Conservation (phyloP, 1,140 invertebrate species). For the Prorops nasuta region DNA sequence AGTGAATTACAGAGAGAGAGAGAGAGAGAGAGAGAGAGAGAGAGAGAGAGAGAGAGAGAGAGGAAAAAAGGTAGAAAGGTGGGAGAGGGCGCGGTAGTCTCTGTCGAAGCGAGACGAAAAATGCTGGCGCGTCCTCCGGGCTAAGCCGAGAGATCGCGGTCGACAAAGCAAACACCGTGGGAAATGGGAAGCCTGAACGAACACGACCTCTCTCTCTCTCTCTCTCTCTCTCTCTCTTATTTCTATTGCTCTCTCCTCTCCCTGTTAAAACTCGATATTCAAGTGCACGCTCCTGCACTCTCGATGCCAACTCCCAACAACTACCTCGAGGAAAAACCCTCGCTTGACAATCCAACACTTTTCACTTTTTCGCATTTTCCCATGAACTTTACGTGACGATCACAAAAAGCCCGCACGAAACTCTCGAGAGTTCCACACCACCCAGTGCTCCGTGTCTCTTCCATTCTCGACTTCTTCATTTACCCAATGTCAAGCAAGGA, state of each 20-base stretch:
- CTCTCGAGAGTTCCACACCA: no score
- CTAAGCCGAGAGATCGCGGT: slow-evolving; percentile 18
- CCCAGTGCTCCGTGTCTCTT: no score
- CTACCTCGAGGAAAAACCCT: not conserved
- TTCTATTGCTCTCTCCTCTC: slow-evolving; percentile 12
- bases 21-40: not conserved
- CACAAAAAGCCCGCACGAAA: not conserved
- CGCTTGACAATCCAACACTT: not conserved
- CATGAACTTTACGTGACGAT: slow-evolving; percentile 2
- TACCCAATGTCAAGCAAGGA: no score
- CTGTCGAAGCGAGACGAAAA: not conserved
- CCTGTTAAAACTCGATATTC: not conserved
- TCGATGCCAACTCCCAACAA: not conserved
- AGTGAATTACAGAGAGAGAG: not conserved
- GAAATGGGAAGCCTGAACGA: slow-evolving; percentile 43
- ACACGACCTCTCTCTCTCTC: slow-evolving; percentile 15
- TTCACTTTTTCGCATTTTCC: slow-evolving; percentile 4
- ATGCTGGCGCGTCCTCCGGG: no score
- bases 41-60: not conserved
- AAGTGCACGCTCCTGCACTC: not conserved
- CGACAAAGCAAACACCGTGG: slow-evolving; percentile 51
- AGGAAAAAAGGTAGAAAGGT: not conserved
- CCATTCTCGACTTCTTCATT: no score
- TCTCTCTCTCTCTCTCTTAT: no score
- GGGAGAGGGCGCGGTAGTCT: slow-evolving; percentile 13